Conservation (phyloP, 2,113 vertebrate genomes). For the Scytalopus superciliaris region DNA sequence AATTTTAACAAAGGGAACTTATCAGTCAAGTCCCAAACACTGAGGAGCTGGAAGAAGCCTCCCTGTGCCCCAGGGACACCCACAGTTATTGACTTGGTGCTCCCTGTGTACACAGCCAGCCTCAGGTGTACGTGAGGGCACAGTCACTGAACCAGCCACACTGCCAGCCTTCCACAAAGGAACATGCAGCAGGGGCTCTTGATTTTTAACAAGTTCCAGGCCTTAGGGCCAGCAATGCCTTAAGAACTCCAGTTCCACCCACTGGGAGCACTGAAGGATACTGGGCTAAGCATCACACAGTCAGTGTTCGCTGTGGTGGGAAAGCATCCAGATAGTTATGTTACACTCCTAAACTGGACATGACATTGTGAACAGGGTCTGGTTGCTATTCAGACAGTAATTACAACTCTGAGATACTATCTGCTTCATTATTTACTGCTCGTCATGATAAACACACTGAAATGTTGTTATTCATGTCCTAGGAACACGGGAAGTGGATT, state of each 20-base stretch:
- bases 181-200: background rate
- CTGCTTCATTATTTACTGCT: background rate
- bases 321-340: accelerated
- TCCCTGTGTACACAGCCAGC: accelerated
- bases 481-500: background rate
- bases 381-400: background rate
- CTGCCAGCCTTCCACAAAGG: background rate
- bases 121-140: background rate
- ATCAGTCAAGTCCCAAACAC: background rate
- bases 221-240: background rate
- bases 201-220: background rate
- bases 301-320: accelerated
- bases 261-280: accelerated
- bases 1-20: background rate
- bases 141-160: background rate
- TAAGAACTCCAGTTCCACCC: background rate
- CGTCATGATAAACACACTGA: background rate
- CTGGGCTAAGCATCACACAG: accelerated
- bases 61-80: too few relatives aligned
- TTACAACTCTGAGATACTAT: background rate
- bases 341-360: too few relatives aligned
- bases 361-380: accelerated
- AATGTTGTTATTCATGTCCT: background rate
- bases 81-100: background rate
- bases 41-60: background rate